These are phyloP conservation scores for Bellardia pandia DNA, from an alignment of 2,888 invertebrate species.

Conservation along the genomic window DNA sequence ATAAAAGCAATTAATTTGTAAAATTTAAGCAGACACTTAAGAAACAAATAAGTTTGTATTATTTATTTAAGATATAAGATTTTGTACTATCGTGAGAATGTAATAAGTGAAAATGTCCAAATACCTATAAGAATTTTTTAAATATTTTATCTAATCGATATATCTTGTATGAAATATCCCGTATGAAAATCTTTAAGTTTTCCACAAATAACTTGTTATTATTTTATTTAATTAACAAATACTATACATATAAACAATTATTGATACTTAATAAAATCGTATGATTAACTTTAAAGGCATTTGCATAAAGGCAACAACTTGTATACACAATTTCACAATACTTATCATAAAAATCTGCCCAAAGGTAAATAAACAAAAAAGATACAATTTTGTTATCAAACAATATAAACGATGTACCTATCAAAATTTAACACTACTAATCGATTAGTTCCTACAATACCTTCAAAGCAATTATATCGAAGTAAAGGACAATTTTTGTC, in stretches of 20 bases:
- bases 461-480: background rate
- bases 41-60: background rate
- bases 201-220: too few species aligned
- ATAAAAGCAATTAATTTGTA: conserved; percentile 59
- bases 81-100: too few species aligned
- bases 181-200: too few species aligned
- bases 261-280: background rate
- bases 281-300: background rate
- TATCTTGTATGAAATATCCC: too few species aligned
- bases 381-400: conserved; percentile 4
- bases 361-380: background rate
- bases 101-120: too few species aligned
- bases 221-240: too few species aligned
- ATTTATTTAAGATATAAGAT: background rate
- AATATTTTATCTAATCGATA: too few species aligned
- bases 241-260: too few species aligned
- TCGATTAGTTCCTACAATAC: conserved; percentile 16
- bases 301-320: background rate
- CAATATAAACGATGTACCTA: background rate
- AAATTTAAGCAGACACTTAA: background rate
- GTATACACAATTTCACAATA: background rate
- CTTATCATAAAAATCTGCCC: conserved; percentile 20
- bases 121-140: too few species aligned
- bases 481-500: conserved; percentile 61
- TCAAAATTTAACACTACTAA: background rate